Conservation (phyloP, 2,113 vertebrate genomes). For the Pogona vitticeps region DNA sequence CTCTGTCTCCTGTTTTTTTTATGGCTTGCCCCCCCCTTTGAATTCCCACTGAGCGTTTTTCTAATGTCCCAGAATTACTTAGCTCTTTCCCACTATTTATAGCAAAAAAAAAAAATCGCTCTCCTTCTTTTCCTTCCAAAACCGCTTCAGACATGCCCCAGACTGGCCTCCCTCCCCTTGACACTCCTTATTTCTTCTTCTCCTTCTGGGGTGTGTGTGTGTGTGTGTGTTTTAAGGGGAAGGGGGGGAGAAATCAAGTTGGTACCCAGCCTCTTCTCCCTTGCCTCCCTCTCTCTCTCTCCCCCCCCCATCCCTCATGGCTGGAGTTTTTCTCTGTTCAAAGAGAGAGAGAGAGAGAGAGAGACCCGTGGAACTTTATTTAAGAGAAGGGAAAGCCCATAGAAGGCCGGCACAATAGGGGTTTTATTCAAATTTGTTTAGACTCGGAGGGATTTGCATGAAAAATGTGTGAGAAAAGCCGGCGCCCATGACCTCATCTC, state of each 20-base stretch:
- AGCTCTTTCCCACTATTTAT: conserved; percentile 2
- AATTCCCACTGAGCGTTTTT: not conserved
- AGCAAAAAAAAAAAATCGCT: not conserved
- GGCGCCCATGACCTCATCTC: conserved; percentile 85
- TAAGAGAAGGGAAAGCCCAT: conserved; percentile 29
- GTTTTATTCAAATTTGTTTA: conserved; percentile 90
- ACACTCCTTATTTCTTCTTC: not conserved
- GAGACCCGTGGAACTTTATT: conserved; percentile 62
- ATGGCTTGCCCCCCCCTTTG: too few species aligned
- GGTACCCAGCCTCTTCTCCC: too few species aligned
- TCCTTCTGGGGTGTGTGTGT: too few species aligned
- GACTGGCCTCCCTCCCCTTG: conserved; percentile 11
- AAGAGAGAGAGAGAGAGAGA: conserved; percentile 51
- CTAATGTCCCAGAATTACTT: not conserved
- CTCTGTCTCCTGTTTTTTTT: not conserved
- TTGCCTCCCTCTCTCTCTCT: not conserved
- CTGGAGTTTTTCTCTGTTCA: conserved; percentile 16
- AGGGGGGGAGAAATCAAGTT: not conserved
- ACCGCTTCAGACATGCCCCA: not conserved
- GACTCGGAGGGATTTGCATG: conserved; percentile 87
- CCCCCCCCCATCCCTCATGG: conserved; percentile 36
- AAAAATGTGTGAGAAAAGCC: conserved; percentile 89
- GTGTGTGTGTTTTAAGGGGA: too few species aligned
- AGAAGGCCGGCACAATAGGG: conserved; percentile 78
- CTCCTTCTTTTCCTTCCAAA: not conserved